These are phyloP conservation scores for Sthenelais limicola DNA, from an alignment of 2,888 invertebrate species.

Conservation along the genomic window DNA sequence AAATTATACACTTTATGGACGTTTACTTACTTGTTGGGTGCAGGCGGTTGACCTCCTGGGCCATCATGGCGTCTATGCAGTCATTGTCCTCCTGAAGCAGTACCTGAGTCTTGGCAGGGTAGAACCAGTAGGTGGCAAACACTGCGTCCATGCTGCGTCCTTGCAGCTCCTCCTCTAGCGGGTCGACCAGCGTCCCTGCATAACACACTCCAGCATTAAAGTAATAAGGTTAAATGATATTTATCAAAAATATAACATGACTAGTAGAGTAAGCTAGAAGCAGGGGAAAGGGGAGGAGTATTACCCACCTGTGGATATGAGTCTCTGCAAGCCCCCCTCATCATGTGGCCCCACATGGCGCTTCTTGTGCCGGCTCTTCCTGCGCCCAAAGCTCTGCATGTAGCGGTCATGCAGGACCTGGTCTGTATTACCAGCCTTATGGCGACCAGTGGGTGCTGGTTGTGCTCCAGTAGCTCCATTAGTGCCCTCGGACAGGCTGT, in stretches of 20 bases:
- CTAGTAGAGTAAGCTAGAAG: too few species aligned
- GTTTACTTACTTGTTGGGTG: constrained; percentile 66
- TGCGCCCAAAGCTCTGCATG: constrained; percentile 14
- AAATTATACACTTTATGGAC: not conserved
- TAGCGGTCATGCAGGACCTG: constrained; percentile 2
- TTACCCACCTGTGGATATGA: constrained; percentile 71
- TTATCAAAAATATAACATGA: too few species aligned
- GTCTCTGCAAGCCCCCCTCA: constrained; percentile 71
- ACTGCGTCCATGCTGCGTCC: constrained; percentile 77
- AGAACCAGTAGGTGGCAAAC: constrained; percentile 84
- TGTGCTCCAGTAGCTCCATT: too few species aligned
- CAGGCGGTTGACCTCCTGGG: constrained; percentile 68
- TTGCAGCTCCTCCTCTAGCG: constrained; percentile 68
- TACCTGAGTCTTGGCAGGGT: constrained; percentile 75
- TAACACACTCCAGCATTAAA: too few species aligned
- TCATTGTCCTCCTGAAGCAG: constrained; percentile 78
- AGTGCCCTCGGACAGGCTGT: too few species aligned
- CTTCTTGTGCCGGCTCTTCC: constrained; percentile 23
- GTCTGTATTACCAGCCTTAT: not conserved
- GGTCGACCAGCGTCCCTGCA: constrained; percentile 73
- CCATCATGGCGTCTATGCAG: constrained; percentile 78
- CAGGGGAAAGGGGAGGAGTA: too few species aligned
- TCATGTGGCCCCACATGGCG: constrained; percentile 73
- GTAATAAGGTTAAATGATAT: too few species aligned
- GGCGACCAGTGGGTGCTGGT: not conserved